Base-by-base conservation (phyloP, 2,888 invertebrate species). In the Cartodere bifasciata region DNA sequence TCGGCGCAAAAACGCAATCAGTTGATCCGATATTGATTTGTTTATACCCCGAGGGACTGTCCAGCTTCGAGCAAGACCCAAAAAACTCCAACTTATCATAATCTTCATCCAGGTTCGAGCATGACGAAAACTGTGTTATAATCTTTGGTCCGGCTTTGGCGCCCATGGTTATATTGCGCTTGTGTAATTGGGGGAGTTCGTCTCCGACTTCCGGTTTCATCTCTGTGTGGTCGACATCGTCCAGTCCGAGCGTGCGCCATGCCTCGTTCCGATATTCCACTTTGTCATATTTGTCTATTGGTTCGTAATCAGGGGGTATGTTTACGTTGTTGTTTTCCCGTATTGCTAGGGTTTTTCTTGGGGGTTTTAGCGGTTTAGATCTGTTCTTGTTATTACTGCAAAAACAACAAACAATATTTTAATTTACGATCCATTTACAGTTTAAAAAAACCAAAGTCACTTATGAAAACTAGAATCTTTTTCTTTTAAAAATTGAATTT, bases 51-150 rank as follows among this genome's bases (percentile, higher is more conserved):
- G 71, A 63, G 39, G 75, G 78, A 31, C 70, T 68, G 48, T 68
- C 56, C 9, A 64, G 51, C 58, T 77, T 80, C 40, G 75, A 75
- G 34, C 78, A 74, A 1, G 83, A 78, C 7, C 83, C 82, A 49
- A 86, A 78, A 52, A 83, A 82, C 49, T 85, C 80, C 34, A 87
- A 58, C 37, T 78, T 77, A 55, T 86, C 85, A 57, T 87, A 87
- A 49, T 75, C 74, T 36, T 70, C 66, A 48, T 70, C 67, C 37
- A 65, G 65, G 13, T 49, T 46, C 4, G 36, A 36, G 6, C 39
- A 38, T n/a, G 41, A 39, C 2, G 39, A 29, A n/a, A 42, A 39
- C 28, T 50, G 52, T n/a, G 67, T 61, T 31, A 72, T 69, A 20
- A 72, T 65, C 50, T 69, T 62, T 5, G 70, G 65, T 13, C 64